A percentile compares a stretch with the other conserved stretches of the same genome.
These are phyloP conservation scores for Lasioglossum lativentre DNA, from an alignment of 2,888 invertebrate species.

Conservation along the genomic window DNA sequence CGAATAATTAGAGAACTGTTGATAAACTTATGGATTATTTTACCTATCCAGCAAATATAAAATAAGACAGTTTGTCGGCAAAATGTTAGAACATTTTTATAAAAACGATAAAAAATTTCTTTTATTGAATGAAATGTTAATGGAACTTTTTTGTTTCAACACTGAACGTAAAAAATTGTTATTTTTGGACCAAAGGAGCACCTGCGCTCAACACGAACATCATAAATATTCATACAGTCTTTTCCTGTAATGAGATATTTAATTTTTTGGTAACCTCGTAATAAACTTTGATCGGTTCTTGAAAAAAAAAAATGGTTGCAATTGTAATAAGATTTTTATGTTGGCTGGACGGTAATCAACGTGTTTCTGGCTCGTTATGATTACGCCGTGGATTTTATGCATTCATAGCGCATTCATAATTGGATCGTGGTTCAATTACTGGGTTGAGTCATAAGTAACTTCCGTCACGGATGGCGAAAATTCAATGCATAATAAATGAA, in stretches of 20 bases:
- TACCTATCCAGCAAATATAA: too few species aligned
- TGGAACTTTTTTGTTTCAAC: neutral
- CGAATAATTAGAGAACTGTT: too few species aligned
- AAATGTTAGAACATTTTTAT: too few species aligned
- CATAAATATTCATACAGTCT: neutral
- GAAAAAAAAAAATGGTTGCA: neutral
- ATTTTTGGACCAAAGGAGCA: neutral
- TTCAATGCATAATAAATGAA: constrained; percentile 11
- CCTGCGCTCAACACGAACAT: neutral
- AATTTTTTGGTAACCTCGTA: neutral
- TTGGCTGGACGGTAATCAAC: neutral
- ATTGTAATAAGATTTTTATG: neutral
- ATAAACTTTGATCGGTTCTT: neutral
- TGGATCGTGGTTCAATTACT: constrained; percentile 6
- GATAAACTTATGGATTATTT: too few species aligned
- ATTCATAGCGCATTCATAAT: constrained; percentile 6
- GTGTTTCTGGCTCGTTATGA: neutral
- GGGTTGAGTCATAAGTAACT: constrained; percentile 6
- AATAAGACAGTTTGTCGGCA: too few species aligned
- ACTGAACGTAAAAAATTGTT: neutral
- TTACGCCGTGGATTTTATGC: neutral
- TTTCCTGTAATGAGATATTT: neutral
- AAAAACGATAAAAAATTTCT: neutral
- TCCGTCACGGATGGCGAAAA: constrained; percentile 4
- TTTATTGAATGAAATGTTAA: neutral